These are phyloP conservation scores for Scaptomyza caliginosa DNA, from an alignment of 2,888 invertebrate genomes.

Conservation along the genomic window DNA sequence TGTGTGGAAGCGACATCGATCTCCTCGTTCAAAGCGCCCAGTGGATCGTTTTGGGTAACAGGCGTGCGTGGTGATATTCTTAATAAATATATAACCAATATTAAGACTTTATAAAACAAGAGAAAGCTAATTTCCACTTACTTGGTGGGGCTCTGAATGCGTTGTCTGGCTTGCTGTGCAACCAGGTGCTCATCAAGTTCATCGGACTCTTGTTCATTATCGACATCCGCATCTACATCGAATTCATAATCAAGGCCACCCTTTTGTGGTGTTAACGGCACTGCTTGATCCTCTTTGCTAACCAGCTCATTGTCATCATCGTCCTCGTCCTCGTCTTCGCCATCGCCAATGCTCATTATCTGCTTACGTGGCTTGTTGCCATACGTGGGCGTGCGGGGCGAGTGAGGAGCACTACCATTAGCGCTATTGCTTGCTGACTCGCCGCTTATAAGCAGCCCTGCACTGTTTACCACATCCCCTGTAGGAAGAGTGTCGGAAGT, in stretches of 20 bases:
- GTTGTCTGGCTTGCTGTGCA: conserved; percentile 44
- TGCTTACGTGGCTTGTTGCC: conserved; percentile 86
- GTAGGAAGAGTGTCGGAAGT: conserved; percentile 74
- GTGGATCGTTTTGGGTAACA: conserved; percentile 95
- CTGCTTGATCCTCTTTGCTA: conserved; percentile 4
- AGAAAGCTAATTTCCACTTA: conserved; percentile 38
- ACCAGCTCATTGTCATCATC: conserved; percentile 36
- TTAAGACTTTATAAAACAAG: background rate
- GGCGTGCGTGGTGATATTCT: conserved; percentile 91
- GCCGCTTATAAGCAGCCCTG: conserved; percentile 86
- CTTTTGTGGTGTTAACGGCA: conserved; percentile 43
- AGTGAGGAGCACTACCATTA: conserved; percentile 42
- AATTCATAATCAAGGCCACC: conserved; percentile 53
- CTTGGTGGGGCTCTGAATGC: conserved; percentile 84
- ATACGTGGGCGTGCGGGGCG: conserved; percentile 87
- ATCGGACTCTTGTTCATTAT: conserved; percentile 43
- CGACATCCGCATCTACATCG: conserved; percentile 51
- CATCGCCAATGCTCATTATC: conserved; percentile 75
- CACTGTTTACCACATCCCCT: conserved; percentile 83
- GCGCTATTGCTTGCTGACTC: conserved; percentile 60
- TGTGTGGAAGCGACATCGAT: conserved; percentile 55
- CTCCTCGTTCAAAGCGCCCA: conserved; percentile 90
- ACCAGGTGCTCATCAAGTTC: conserved; percentile 52
- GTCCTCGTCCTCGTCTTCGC: conserved; percentile 65
- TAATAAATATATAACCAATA: background rate